Evolutionary conservation across 1,140 invertebrate species (phyloP).

Genomic region (Phthorimaea operculella): DNA sequence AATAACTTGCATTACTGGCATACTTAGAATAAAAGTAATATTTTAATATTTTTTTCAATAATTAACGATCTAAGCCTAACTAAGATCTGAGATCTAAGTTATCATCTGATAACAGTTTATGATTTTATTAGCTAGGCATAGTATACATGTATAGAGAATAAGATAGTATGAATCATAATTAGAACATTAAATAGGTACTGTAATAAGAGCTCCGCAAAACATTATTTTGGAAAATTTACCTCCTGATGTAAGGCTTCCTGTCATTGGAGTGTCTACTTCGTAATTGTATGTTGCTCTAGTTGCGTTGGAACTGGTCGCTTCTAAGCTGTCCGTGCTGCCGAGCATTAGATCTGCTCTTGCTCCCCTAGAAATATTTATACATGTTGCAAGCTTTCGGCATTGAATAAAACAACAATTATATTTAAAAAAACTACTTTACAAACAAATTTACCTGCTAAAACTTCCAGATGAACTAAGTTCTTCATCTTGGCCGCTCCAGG

Average conservation of each 20-base stretch:
- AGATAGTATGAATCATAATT: no score
- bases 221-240: conserved; percentile 49
- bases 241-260: conserved; percentile 82
- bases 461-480: conserved; percentile 66
- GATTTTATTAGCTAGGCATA: no score
- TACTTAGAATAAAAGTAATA: no score
- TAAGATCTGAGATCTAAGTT: no score
- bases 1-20: no score
- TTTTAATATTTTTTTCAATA: no score
- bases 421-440: background rate
- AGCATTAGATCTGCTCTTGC: conserved; percentile 70
- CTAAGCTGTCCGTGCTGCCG: conserved; percentile 76
- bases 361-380: conserved; percentile 25
- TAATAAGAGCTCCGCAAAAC: no score
- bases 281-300: conserved; percentile 86
- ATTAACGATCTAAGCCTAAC: no score
- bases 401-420: background rate
- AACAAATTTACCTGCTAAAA: conserved; percentile 55
- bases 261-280: conserved; percentile 84
- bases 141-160: no score
- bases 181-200: no score
- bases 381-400: no score
- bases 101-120: no score
- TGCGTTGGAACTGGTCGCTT: conserved; percentile 79
- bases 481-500: conserved; percentile 66